Percentiles rank a stretch among this genome's conserved stretches.
Evolutionary conservation across 1,140 invertebrate genomes (phyloP).

Genomic region (Pseudoatta argentina): DNA sequence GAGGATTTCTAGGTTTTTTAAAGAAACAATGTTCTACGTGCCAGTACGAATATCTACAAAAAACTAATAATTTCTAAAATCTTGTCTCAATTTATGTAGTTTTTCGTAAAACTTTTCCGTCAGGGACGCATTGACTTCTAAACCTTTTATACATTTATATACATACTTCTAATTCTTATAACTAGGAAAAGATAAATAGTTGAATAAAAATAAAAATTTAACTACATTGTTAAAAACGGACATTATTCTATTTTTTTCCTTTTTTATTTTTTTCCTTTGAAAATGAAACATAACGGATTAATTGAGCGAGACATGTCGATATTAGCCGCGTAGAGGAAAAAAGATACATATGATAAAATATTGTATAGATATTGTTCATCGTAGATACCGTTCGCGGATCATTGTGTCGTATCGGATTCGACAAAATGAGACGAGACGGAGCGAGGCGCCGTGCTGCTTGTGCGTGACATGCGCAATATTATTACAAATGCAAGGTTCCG

Average conservation of each 20-base stretch:
- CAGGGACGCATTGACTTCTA: too few relatives aligned
- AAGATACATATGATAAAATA: conserved; percentile 20
- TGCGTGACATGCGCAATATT: conserved; percentile 57
- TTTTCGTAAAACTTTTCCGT: too few relatives aligned
- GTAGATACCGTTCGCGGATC: not conserved
- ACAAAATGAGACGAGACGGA: not conserved
- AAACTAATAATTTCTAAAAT: too few relatives aligned
- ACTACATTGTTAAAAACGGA: too few relatives aligned
- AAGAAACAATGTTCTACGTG: too few relatives aligned
- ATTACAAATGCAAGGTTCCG: conserved; percentile 74
- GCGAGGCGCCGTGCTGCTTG: not conserved
- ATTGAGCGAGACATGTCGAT: not conserved
- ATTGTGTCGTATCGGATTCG: not conserved
- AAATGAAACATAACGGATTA: not conserved
- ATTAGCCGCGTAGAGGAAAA: not conserved
- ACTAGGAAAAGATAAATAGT: too few relatives aligned
- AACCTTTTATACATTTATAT: too few relatives aligned
- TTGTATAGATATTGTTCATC: not conserved
- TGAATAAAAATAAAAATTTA: too few relatives aligned
- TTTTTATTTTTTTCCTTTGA: not conserved
- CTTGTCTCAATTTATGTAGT: too few relatives aligned
- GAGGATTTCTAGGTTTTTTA: too few relatives aligned
- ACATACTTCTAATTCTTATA: too few relatives aligned
- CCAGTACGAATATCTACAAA: too few relatives aligned
- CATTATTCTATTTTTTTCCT: not conserved